Conservation (phyloP, 2,113 vertebrate genomes). For the Eurystomus gularis region DNA sequence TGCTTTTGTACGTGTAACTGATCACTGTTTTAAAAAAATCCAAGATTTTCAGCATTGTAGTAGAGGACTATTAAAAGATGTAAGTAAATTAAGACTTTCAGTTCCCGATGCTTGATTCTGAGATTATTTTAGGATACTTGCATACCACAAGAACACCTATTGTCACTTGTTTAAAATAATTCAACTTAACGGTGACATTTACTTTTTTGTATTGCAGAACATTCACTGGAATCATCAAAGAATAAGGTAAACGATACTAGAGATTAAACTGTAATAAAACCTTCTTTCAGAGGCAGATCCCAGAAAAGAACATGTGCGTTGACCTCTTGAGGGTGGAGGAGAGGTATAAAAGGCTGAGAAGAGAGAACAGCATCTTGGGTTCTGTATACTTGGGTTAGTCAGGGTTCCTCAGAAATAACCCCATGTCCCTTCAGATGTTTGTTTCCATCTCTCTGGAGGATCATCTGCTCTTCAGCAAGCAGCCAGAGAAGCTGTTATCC, state of each 20-base stretch:
- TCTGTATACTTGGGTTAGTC: not conserved
- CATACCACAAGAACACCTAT: rapidly evolving
- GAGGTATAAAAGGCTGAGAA: not conserved
- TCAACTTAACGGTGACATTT: not conserved
- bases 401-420: not conserved
- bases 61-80: not conserved
- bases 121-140: not conserved
- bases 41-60: not conserved
- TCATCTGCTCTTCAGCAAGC: not conserved
- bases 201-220: constrained; percentile 77
- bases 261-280: not conserved
- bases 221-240: constrained; percentile 88
- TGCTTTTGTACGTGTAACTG: not conserved
- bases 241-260: constrained; percentile 81
- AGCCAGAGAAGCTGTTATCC: not conserved
- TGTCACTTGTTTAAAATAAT: not conserved
- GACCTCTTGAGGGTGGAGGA: not conserved
- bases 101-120: not conserved
- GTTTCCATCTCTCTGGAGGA: not conserved
- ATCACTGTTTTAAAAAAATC: not conserved
- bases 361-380: not conserved
- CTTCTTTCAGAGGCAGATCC: not conserved
- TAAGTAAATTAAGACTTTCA: not conserved
- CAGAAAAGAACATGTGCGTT: not conserved
- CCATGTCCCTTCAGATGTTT: not conserved